Evolutionary conservation across 2,113 vertebrate species (phyloP), one percentile per base, ranked within the genome.

Genomic region (Upupa epops): DNA sequence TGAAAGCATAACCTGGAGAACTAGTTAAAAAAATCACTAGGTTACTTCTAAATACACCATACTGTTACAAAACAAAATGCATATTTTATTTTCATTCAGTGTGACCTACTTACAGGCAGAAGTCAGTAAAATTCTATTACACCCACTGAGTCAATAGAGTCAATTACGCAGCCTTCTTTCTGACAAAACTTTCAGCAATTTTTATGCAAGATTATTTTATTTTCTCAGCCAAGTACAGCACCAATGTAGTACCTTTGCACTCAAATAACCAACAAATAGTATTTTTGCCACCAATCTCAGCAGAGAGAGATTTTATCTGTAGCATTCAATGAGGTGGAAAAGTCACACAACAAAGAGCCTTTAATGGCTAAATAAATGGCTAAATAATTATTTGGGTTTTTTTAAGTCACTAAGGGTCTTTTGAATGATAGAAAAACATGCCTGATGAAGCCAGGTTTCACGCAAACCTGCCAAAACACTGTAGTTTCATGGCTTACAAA

Each of bases 51-150:
- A 89, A 94, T 51, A 73, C 40, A 79, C 13, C 16, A 37, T 13
- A 10, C 22, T 51, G 55, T 37, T 82, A 87, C 51, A 26, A 72
- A 87, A 72, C 31, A 34, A 88, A 92, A 93, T 66, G 89, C 73
- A 49, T 80, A 48, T 87, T 94, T 93, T 83, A 81, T 94, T 94
- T 93, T 72, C 91, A 96, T 92, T 96, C 85, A 69, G 76, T 82
- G 76, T 94, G 94, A 94, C 94, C 92, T 95, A 95, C 79, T 94
- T 93, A 90, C 54, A 84, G 59, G 77, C 82, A 88, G 89, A 92
- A 91, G 65, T 86, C 89, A 55, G 88, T 56, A 74, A 86, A 88
- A 59, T 52, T 40, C 89, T 86, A 68, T 89, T 89, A 87, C 71
- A 88, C 55, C 52, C 91, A 60, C 51, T 73, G 76, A 92, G 92